Percentiles rank a stretch among this genome's conserved stretches.
Evolutionary conservation across 1,140 invertebrate genomes (phyloP).

Genomic region (Heliconius melpomene): DNA sequence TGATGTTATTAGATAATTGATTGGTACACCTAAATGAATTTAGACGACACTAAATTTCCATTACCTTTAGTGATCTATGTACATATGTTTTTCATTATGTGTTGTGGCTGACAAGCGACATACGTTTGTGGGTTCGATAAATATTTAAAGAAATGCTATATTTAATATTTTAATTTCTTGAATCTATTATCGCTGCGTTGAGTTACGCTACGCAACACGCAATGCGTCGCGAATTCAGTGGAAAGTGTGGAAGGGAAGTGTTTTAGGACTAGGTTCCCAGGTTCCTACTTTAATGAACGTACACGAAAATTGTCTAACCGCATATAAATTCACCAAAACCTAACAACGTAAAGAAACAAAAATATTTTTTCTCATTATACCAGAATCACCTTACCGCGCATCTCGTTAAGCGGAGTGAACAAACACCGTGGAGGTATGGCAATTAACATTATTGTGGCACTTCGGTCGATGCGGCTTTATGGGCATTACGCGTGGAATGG

Average conservation of each 20-base stretch:
- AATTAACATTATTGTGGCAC: slow-evolving; percentile 47
- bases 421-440: slow-evolving; percentile 44
- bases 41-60: background rate
- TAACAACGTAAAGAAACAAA: background rate
- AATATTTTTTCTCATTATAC: slow-evolving; percentile 2
- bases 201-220: too few relatives aligned
- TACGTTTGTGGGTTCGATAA: too few relatives aligned
- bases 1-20: background rate
- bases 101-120: too few relatives aligned
- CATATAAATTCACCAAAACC: background rate
- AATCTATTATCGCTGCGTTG: too few relatives aligned
- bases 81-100: background rate
- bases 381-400: slow-evolving; percentile 2
- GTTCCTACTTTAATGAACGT: too few relatives aligned
- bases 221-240: too few relatives aligned
- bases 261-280: too few relatives aligned
- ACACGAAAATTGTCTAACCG: too few relatives aligned
- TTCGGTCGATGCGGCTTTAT: slow-evolving; percentile 37
- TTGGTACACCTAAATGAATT: background rate
- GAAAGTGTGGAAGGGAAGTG: too few relatives aligned
- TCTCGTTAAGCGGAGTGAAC: slow-evolving; percentile 41
- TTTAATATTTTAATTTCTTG: too few relatives aligned
- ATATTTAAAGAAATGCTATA: too few relatives aligned
- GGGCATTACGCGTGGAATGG: slow-evolving; percentile 20
- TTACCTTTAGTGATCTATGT: background rate